Conservation (phyloP, 1,140 invertebrate genomes). For the Andrena cerasifolii region DNA sequence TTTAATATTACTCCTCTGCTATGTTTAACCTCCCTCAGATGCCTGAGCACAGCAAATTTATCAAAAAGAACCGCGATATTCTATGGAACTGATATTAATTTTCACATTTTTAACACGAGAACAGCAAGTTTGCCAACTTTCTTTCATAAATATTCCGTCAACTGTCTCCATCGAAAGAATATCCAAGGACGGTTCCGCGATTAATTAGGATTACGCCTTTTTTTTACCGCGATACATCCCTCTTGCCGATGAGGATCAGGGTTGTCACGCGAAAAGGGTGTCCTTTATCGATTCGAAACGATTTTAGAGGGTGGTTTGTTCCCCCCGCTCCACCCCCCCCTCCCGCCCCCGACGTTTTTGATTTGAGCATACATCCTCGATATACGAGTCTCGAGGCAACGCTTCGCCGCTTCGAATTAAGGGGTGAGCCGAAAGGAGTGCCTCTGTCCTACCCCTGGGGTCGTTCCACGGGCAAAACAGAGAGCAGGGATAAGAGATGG, state of each 20-base stretch:
- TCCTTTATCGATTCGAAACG: conserved; percentile 79
- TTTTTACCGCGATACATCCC: background rate
- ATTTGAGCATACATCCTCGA: conserved; percentile 76
- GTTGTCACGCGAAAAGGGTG: conserved; percentile 62
- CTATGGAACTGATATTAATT: too few relatives aligned
- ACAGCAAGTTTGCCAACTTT: too few relatives aligned
- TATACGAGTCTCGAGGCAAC: conserved; percentile 73
- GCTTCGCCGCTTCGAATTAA: conserved; percentile 79
- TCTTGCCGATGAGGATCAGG: conserved; percentile 2
- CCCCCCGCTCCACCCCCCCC: too few relatives aligned
- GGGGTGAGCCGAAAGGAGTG: conserved; percentile 71
- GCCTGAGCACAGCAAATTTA: too few relatives aligned
- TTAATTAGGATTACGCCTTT: conserved; percentile 49
- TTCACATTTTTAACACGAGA: too few relatives aligned
- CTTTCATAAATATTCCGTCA: too few relatives aligned
- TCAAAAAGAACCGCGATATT: too few relatives aligned
- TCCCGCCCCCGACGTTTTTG: conserved; percentile 77
- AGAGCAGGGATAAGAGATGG: conserved; percentile 29
- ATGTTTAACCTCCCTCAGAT: too few relatives aligned
- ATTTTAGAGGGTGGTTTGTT: conserved; percentile 79
- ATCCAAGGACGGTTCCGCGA: background rate
- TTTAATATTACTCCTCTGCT: too few relatives aligned
- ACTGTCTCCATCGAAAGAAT: background rate
- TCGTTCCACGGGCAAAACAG: conserved; percentile 54
- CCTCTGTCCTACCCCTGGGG: conserved; percentile 56